Evolutionary conservation across 2,113 vertebrate species (phyloP), one percentile per base, ranked within the genome.

Genomic region (Labeo catla): DNA sequence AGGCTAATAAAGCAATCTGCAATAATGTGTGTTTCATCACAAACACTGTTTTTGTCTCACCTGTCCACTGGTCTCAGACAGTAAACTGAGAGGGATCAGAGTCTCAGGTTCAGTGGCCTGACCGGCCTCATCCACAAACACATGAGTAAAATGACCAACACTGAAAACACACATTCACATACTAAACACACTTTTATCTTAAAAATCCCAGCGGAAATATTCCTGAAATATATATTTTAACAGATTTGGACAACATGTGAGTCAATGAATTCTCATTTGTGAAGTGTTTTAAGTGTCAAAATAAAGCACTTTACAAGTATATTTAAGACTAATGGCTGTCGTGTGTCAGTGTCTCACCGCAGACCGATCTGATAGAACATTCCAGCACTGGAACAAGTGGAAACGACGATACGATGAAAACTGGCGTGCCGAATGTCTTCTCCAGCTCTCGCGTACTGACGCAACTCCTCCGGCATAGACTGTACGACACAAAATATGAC

Each of bases 41-140:
- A 15, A 4, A 61, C n/a, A 23, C 34, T 9, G 45, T 70, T 8
- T 8, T 21, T 9, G 68, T 78, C 88, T 13, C 83, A 99, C 98
- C 97, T 99, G 97, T 83, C 97, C 97, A 23, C 92, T 94, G 82
- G 85, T 81, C 86, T 97, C 97, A 0, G 97, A 99, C n/a, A 98
- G 73, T 57, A 98, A 86, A 11, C 96, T 96, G 68, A 99, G 63
- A 1, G 98, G 97, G 76, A 99, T 99, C 23, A 98, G 93, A 89
- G 95, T 95, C 88, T 99, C 98, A 0, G 98, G 97, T 89, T 99
- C 98, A 49, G 93, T 98, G 43, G 98, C 98, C 92, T 99, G 98
- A 4, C 97, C 98, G 0, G 98, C 96, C 90, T 99, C 98, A 84
- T 99, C 98, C 93, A 99, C 92, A 91, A 99, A 97, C 13, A 97